Evolutionary conservation across 2,888 invertebrate genomes (phyloP), one percentile per base, ranked within the genome.

Genomic region (Alloplasta piceator): DNA sequence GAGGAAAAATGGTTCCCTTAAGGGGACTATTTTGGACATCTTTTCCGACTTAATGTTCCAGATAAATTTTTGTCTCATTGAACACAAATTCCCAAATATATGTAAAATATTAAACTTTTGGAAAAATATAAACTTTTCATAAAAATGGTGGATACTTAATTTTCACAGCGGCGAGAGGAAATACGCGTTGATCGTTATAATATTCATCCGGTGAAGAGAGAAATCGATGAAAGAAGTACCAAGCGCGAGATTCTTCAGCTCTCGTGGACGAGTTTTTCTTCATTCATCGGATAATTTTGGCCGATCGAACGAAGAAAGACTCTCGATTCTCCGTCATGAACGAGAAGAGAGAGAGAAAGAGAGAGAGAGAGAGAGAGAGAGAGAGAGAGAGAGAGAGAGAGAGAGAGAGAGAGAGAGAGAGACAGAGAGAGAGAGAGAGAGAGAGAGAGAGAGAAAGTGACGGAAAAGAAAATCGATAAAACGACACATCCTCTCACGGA

Each of bases 231-330:
- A 72, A 73, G 46, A 46, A 58, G 58, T 14, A 64, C 46, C 16
- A 74, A 38, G 39, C 5, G 16, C 26, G 26, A 26, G 14, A 71
- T 60, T 12, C 14, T 12, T 50, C 12, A 14, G 6, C 12, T 58
- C 9, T 55, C 61, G 70, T 63, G 82, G 78, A 66, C 87, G 86
- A 87, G 84, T 88, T 88, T 88, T 88, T 88, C 84, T 74, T 82
- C 83, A 81, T 77, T 78, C 74, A 48, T 76, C 61, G 72, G 76
- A 78, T 87, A 84, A 87, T 85, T 88, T 88, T 76, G 84, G 60
- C 76, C 66, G 80, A 39, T 66, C 55, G 52, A 26, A 26, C 26
- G 26, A 26, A 26, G 26, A 26, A 26, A 26, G 26, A 26, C 26
- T 26, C 26, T 26, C 26, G 26, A 26, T 26, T 26, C 26, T 26